Percentiles rank a stretch among this genome's conserved stretches.
These are phyloP conservation scores for Beris morrisii DNA, from an alignment of 2,888 invertebrate species.

Conservation along the genomic window DNA sequence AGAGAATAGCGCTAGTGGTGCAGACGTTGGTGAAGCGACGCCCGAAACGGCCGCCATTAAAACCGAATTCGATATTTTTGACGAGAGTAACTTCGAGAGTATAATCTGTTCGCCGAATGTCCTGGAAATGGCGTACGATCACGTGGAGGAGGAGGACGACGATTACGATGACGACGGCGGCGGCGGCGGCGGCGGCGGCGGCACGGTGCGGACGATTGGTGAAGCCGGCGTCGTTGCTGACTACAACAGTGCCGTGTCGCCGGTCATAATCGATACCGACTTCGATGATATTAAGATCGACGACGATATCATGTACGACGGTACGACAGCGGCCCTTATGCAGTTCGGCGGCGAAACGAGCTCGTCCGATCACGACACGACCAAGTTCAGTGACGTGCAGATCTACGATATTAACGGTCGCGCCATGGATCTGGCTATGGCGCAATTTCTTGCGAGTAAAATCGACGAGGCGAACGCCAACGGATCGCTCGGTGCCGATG, in stretches of 20 bases:
- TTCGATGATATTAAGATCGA: conserved; percentile 16
- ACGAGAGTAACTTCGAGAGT: conserved; percentile 38
- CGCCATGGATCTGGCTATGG: conserved; percentile 11
- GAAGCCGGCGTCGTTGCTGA: background rate
- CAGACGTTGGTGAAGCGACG: background rate
- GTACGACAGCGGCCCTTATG: conserved; percentile 47
- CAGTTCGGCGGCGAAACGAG: conserved; percentile 40
- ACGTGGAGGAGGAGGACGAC: background rate
- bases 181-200: conserved; percentile 5
- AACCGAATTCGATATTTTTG: conserved; percentile 7
- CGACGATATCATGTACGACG: conserved; percentile 14
- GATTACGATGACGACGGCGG: conserved; percentile 22
- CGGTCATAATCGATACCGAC: background rate
- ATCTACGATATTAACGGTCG: conserved; percentile 12
- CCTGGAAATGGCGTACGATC: conserved; percentile 27
- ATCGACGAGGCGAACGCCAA: background rate
- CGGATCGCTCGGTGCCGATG: background rate
- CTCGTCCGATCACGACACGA: conserved; percentile 36
- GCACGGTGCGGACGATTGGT: background rate
- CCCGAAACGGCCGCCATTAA: background rate
- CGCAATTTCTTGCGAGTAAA: conserved; percentile 17
- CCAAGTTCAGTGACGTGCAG: background rate
- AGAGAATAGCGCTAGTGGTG: background rate
- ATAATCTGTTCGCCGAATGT: conserved; percentile 41
- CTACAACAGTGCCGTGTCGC: background rate